phyloP scores from a whole-genome alignment of 92 coral and sea anemone genomes.

The Epizoanthus illoricatus region DNA sequence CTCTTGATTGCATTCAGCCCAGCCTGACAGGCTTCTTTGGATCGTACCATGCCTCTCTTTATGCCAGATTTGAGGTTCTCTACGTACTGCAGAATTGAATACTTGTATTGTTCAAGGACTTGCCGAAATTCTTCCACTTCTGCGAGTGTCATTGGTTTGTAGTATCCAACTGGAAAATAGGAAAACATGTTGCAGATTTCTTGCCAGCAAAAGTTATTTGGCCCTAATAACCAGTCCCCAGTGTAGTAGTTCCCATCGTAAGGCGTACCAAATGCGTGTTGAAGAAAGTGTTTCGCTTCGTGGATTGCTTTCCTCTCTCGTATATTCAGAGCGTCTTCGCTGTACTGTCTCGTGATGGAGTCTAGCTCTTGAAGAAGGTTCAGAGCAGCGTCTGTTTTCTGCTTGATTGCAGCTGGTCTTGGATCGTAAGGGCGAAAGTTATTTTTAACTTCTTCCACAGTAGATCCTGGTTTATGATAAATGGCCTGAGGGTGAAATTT shows the following conservation, averaged over 20 bases:
- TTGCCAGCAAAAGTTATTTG: slow-evolving; percentile 85
- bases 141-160: slow-evolving; percentile 46
- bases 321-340: slow-evolving; percentile 42
- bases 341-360: slow-evolving; percentile 40
- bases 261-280: slow-evolving; percentile 64
- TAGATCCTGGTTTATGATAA: slow-evolving; percentile 29
- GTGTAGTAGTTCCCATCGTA: slow-evolving; percentile 75
- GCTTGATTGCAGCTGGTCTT: slow-evolving; percentile 63
- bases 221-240: slow-evolving; percentile 92
- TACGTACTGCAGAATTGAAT: slow-evolving; percentile 63
- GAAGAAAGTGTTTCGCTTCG: slow-evolving; percentile 61
- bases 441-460: slow-evolving; percentile 43
- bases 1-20: slow-evolving; percentile 66
- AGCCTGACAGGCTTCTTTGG: slow-evolving; percentile 71
- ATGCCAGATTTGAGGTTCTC: slow-evolving; percentile 86
- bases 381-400: slow-evolving; percentile 61
- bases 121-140: slow-evolving; percentile 54
- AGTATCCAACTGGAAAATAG: not conserved
- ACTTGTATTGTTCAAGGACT: slow-evolving; percentile 46
- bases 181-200: slow-evolving; percentile 55
- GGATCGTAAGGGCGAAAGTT: slow-evolving; percentile 69
- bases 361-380: slow-evolving; percentile 48
- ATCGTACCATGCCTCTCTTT: slow-evolving; percentile 86
- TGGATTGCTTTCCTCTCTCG: slow-evolving; percentile 63
- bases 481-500: slow-evolving; percentile 45